Evolutionary conservation across 2,113 vertebrate species (phyloP), one percentile per base, ranked within the genome.

Genomic region (Semnornis frantzii): DNA sequence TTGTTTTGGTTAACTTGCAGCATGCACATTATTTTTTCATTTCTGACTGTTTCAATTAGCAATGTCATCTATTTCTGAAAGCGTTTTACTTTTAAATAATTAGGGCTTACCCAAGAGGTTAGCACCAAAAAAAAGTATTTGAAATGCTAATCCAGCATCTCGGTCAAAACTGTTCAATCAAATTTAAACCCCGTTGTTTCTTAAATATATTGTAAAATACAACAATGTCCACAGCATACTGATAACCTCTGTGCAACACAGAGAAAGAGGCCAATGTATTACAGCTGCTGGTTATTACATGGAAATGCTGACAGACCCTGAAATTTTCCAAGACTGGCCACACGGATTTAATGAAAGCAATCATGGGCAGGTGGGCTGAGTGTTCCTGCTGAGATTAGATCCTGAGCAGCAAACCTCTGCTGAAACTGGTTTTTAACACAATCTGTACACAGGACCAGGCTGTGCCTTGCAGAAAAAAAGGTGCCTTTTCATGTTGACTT

Each of bases 11-110:
- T 92, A 85, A 80, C 73, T 80, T 88, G 58, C 70, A 92, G 76
- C 73, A 48, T 69, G 79, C 85, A 91, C 62, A 81, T 88, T 74
- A 39, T 46, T 88, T 94, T 94, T 91, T 83, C 57, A 78, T 85
- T 85, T 85, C 37, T 92, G 82, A 82, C 89, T 93, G 54, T 87
- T 96, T 85, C 89, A 94, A 93, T 93, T 95, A 94, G 79, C 33
- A 3, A 81, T 28, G 76, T 37, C 89, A 94, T 87, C 62, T 83
- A 54, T 78, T 94, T 75, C 91, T 66, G 69, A 94, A 90, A 94
- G 72, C 3, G 1, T 90, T 92, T 94, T 54, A 65, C 75, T 95
- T 96, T 87, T 71, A 92, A 91, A 83, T 91, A 91, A 93, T 92
- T 87, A 90, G 42, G 55, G 33, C 48, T 89, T 83, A 89, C 85